Base-by-base conservation (phyloP, 2,888 invertebrate species). In the Drosophila prolongata region DNA sequence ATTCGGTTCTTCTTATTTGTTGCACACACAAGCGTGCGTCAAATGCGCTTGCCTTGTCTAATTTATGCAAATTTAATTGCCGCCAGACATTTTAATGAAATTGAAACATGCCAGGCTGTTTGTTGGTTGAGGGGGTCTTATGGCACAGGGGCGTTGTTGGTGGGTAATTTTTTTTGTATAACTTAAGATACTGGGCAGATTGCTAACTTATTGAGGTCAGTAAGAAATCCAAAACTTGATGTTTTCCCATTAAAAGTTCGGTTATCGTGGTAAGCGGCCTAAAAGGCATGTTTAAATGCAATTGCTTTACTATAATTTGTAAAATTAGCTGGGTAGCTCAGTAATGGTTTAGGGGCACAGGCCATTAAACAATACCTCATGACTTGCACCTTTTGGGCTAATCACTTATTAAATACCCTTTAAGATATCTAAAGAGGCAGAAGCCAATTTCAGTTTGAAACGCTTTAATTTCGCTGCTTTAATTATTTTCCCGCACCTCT, bases 1-100 rank as follows among this genome's bases (percentile, higher is more conserved):
- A 61, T 46, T 56, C 44, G 37, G 19, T 46, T 46, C 11, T 14
- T 10, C 27, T 24, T 43, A 10, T 49, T 64, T 64, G 49, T 43
- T 60, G 57, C 68, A 71, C 65, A 69, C 64, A 54, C 66, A 47
- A n/a, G 13, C 52, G 61, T 70, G 61, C 72, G 46, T 60, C 46
- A 54, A 74, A 74, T 69, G 75, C 77, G 60, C 56, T 73, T 50
- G 64, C 57, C 69, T 59, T 75, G 55, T 73, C 73, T 73, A 73
- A 81, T 81, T 85, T 85, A 82, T 78, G 79, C 70, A 78, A 85
- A 82, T 78, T 81, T 76, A 75, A 84, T 82, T 81, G 81, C 58
- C 58, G 58, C 59, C 77, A 79, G 73, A 66, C 75, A 77, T 77
- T 79, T 78, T 76, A 78, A 76, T 68, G 62, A 70, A 80, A 68